phyloP scores from a whole-genome alignment of 2,888 invertebrate genomes.

The Branchellion lobata region DNA sequence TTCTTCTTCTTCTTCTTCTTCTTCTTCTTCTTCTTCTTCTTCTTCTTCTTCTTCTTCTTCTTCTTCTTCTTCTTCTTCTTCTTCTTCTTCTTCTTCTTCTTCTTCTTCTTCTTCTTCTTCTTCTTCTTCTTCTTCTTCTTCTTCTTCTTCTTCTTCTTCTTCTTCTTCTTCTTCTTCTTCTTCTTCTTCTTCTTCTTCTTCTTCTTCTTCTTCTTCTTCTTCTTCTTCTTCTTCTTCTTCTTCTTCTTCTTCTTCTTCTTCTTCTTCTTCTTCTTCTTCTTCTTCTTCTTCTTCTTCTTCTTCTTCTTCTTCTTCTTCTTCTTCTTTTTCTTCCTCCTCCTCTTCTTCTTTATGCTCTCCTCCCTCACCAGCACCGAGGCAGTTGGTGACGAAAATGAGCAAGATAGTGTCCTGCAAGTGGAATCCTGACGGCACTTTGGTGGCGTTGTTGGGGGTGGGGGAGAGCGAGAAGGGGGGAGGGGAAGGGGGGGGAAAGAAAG shows the following conservation, averaged over 20 bases:
- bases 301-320: constrained; percentile 23
- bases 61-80: too few species aligned
- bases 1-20: too few species aligned
- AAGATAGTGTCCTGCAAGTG: background rate
- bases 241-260: background rate
- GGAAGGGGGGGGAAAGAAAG: background rate
- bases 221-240: background rate
- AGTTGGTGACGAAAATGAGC: background rate
- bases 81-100: background rate
- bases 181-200: too few species aligned
- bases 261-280: constrained; percentile 21
- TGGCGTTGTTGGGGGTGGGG: background rate
- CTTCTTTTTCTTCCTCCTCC: constrained; percentile 21
- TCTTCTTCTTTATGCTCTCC: constrained; percentile 5
- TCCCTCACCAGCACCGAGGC: background rate
- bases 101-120: background rate
- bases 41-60: too few species aligned
- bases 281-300: constrained; percentile 22
- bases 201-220: too few species aligned
- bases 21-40: too few species aligned
- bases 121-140: background rate
- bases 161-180: too few species aligned
- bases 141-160: too few species aligned
- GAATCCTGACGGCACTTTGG: too few species aligned
- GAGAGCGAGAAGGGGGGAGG: background rate